Percentiles rank a stretch among this genome's conserved stretches.
phyloP scores from a whole-genome alignment of 2,113 vertebrate genomes.

The Maccullochella peelii region DNA sequence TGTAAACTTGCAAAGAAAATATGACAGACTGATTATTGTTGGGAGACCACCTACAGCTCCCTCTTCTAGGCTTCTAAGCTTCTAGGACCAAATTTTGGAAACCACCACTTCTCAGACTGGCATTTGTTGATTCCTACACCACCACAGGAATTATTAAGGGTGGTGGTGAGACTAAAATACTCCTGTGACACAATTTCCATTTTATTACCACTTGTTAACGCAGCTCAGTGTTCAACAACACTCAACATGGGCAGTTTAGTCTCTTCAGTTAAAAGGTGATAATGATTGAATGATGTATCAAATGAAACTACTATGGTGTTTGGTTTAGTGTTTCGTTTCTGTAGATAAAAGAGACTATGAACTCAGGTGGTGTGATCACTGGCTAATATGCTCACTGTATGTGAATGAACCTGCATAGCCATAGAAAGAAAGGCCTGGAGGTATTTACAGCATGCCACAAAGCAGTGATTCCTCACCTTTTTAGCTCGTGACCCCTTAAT shows the following conservation, averaged over 20 bases:
- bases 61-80: too few species aligned
- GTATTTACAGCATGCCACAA: too few species aligned
- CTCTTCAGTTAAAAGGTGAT: not conserved
- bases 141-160: not conserved
- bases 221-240: too few species aligned
- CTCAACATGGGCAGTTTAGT: not conserved
- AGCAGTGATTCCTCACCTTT: too few species aligned
- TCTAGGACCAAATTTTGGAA: not conserved
- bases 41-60: not conserved
- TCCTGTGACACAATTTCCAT: not conserved
- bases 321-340: not conserved
- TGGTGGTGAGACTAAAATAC: not conserved
- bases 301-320: not conserved
- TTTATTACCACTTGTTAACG: not conserved
- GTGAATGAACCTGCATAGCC: not conserved
- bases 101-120: not conserved
- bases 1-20: not conserved
- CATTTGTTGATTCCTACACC: not conserved
- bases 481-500: not conserved
- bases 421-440: not conserved
- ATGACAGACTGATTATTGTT: too few species aligned
- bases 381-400: not conserved
- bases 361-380: not conserved
- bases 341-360: not conserved
- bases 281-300: not conserved